Evolutionary conservation across 2,797 vertebrate species (phyloP).

Genomic region (Erethizon dorsatum): DNA sequence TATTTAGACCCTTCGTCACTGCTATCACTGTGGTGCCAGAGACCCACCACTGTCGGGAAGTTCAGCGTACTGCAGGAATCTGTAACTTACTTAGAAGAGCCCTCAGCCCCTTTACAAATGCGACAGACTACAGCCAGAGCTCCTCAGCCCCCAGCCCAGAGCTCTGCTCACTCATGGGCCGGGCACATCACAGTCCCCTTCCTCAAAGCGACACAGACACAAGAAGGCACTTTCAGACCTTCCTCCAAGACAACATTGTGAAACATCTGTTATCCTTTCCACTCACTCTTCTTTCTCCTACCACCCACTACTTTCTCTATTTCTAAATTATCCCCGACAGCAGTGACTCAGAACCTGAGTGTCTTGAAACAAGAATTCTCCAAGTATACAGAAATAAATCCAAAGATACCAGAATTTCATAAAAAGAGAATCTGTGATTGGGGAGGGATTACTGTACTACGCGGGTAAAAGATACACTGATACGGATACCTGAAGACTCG

Average conservation of each 20-base stretch:
- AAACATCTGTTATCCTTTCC: background rate
- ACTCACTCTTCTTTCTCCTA: constrained; percentile 28
- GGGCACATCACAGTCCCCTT: background rate
- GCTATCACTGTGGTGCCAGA: background rate
- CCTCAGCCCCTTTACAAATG: background rate
- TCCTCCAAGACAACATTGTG: background rate
- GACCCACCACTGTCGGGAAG: background rate
- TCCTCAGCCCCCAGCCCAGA: background rate
- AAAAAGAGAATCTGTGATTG: constrained; percentile 75
- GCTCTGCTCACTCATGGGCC: background rate
- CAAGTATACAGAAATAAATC: constrained; percentile 73
- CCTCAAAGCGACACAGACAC: background rate
- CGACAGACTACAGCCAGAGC: accelerated
- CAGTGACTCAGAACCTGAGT: constrained; percentile 70
- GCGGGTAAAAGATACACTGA: background rate
- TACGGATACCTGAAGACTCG: background rate
- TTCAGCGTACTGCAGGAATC: background rate
- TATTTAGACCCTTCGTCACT: background rate
- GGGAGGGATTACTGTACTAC: constrained; percentile 50
- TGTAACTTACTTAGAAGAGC: background rate
- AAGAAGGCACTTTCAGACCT: background rate
- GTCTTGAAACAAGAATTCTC: constrained; percentile 70
- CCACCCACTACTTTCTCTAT: constrained; percentile 61
- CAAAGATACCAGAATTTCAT: constrained; percentile 76
- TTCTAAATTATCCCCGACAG: constrained; percentile 70